Conservation (phyloP, 1,140 invertebrate species). For the Dendroctonus ponderosae region DNA sequence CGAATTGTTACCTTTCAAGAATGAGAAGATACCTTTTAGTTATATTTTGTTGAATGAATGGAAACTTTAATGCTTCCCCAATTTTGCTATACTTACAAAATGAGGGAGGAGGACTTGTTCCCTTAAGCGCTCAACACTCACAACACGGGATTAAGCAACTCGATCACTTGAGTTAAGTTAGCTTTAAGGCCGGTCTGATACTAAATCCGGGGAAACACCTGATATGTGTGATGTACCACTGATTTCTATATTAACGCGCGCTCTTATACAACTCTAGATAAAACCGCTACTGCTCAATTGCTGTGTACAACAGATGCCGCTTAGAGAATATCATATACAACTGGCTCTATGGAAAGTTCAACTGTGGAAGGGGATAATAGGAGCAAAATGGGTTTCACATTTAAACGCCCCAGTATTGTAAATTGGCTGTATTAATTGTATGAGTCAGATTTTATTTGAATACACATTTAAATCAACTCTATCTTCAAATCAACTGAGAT, state of each 20-base stretch:
- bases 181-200: neutral
- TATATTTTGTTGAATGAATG: too few species aligned
- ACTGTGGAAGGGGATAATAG: conserved; percentile 14
- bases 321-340: conserved; percentile 2
- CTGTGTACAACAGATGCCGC: conserved; percentile 2
- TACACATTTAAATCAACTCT: too few species aligned
- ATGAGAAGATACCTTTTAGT: too few species aligned
- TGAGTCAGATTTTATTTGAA: neutral
- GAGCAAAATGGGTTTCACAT: conserved; percentile 1
- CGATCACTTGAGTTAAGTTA: neutral
- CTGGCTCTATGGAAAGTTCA: conserved; percentile 1
- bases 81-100: neutral
- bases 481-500: too few species aligned
- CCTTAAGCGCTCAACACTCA: neutral
- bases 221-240: neutral
- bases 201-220: neutral
- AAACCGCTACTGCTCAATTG: neutral
- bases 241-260: neutral
- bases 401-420: neutral
- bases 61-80: too few species aligned
- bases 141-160: neutral
- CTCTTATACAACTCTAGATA: too few species aligned
- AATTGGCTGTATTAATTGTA: neutral
- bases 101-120: neutral
- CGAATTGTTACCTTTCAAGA: too few species aligned